Evolutionary conservation across 2,888 invertebrate species (phyloP).

Genomic region (Blastobasis lacticolella): DNA sequence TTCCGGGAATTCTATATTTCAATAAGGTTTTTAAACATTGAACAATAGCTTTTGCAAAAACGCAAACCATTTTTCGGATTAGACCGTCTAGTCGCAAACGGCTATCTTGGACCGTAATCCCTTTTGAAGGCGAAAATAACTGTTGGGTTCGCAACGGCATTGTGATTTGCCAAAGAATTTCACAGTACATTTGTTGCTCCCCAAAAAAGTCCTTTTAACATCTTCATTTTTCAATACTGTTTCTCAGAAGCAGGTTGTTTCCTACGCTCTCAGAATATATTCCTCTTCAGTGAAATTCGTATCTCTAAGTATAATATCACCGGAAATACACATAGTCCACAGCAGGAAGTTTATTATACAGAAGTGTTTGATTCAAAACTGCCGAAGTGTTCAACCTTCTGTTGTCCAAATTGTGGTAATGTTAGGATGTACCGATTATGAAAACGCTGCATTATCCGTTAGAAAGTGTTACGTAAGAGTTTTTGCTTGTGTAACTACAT

Average conservation of each 20-base stretch:
- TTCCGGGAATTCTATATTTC: no score
- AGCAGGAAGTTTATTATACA: conserved; percentile 24
- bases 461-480: background rate
- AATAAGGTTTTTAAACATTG: background rate
- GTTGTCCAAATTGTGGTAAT: no score
- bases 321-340: conserved; percentile 8
- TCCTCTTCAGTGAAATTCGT: conserved; percentile 8
- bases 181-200: conserved; percentile 24
- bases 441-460: background rate
- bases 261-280: background rate
- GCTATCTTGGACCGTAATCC: conserved; percentile 31
- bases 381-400: background rate
- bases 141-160: conserved; percentile 16
- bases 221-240: conserved; percentile 3
- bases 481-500: no score
- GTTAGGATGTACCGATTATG: background rate
- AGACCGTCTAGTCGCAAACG: conserved; percentile 13
- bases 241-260: conserved; percentile 2
- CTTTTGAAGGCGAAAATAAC: conserved; percentile 22
- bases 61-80: conserved; percentile 30
- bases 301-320: conserved; percentile 2
- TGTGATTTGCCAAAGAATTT: conserved; percentile 27
- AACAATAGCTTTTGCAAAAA: background rate
- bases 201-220: conserved; percentile 6
- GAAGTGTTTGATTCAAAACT: conserved; percentile 6